A percentile compares a stretch with the other conserved stretches of the same genome.
phyloP scores from a whole-genome alignment of 64 coral and sea anemone species.

The Pocillopora verrucosa region DNA sequence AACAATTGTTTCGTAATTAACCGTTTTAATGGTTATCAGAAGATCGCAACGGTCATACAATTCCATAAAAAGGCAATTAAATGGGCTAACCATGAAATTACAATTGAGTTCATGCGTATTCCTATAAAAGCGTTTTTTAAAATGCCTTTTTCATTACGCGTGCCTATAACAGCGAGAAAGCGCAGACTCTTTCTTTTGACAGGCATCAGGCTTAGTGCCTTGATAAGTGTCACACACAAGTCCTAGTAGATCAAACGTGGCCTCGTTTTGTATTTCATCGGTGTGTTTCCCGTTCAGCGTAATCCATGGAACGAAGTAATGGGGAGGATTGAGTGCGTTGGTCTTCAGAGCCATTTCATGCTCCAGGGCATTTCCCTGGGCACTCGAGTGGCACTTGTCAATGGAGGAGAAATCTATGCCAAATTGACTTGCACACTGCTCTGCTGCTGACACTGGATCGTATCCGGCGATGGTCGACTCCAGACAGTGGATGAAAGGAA shows the following conservation, averaged over 20 bases:
- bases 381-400: conserved; percentile 52
- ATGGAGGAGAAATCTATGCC: conserved; percentile 69
- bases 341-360: conserved; percentile 81
- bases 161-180: conserved; percentile 7
- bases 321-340: conserved; percentile 52
- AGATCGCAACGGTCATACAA: no score
- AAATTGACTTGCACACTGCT: conserved; percentile 33
- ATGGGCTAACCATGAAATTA: background rate
- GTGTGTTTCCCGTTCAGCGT: conserved; percentile 79
- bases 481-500: conserved; percentile 81
- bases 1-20: no score
- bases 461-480: conserved; percentile 10
- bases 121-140: background rate
- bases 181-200: background rate
- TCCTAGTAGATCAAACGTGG: conserved; percentile 48
- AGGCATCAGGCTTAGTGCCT: conserved; percentile 55
- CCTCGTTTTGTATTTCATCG: conserved; percentile 59
- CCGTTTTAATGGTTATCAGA: no score
- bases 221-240: conserved; percentile 60
- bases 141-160: background rate
- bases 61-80: background rate
- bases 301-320: conserved; percentile 72
- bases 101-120: background rate
- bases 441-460: conserved; percentile 23
- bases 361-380: conserved; percentile 66